These are phyloP conservation scores for Rattus rattus DNA, from an alignment of 2,113 vertebrate species.

Conservation along the genomic window DNA sequence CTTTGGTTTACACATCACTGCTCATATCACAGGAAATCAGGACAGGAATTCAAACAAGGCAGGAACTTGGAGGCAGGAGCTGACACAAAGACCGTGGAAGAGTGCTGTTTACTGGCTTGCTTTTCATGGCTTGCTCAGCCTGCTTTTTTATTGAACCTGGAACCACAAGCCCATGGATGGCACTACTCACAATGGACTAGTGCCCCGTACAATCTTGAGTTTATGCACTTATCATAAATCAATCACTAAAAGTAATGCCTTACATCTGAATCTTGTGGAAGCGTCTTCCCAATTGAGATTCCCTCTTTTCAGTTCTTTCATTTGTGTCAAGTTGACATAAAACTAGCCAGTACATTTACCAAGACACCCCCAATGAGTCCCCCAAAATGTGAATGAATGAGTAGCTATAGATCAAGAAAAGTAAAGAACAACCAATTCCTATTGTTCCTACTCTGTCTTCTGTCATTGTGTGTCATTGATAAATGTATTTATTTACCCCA, in stretches of 20 bases:
- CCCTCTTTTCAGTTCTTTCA: not conserved
- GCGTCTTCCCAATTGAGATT: not conserved
- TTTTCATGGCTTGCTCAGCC: not conserved
- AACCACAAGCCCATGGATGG: rapidly evolving
- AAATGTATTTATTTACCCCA: not conserved
- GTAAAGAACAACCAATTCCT: not conserved
- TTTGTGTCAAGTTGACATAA: not conserved
- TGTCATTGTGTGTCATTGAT: not conserved
- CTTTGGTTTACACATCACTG: not conserved
- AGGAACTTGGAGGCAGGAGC: not conserved
- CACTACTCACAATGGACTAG: not conserved
- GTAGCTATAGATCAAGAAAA: not conserved
- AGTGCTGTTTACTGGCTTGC: not conserved
- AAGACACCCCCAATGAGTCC: not conserved
- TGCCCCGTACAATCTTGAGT: not conserved
- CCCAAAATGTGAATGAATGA: not conserved
- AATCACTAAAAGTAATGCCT: not conserved
- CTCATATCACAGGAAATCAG: not conserved
- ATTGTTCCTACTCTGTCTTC: not conserved
- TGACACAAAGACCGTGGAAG: not conserved
- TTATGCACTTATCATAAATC: not conserved
- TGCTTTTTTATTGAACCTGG: too few relatives aligned
- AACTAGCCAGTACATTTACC: not conserved
- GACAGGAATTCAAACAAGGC: not conserved
- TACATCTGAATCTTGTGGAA: not conserved